Percentiles rank a stretch among this genome's conserved stretches.
These are phyloP conservation scores for Raja brachyura DNA, from an alignment of 2,113 vertebrate genomes.

Conservation along the genomic window DNA sequence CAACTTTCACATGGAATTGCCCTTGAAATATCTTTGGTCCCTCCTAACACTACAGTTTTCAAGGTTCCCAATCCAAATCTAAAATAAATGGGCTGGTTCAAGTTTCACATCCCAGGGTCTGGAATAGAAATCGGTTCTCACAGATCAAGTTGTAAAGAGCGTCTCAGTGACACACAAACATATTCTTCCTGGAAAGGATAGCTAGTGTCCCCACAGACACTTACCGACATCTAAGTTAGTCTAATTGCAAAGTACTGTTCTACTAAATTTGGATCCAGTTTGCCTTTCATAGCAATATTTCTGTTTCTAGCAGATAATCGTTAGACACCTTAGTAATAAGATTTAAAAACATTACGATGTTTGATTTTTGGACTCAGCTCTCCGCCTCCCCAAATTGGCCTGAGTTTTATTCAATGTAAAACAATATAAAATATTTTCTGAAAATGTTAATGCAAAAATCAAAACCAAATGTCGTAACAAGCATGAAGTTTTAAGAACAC, in stretches of 20 bases:
- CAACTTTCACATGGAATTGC: neutral
- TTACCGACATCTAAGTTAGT: neutral
- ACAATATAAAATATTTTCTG: neutral
- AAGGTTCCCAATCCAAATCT: neutral
- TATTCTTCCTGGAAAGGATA: conserved; percentile 25
- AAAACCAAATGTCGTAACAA: neutral
- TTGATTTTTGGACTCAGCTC: neutral
- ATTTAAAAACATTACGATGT: neutral
- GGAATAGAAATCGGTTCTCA: conserved; percentile 10
- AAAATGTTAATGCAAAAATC: neutral
- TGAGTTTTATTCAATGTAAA: neutral
- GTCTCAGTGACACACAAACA: neutral
- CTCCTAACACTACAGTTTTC: neutral
- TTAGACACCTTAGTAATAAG: neutral
- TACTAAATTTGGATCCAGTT: neutral
- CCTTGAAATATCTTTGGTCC: neutral
- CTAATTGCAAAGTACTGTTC: neutral
- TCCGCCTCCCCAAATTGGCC: no score
- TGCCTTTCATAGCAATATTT: neutral
- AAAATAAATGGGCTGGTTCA: neutral
- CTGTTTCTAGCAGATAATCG: neutral
- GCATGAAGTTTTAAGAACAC: neutral
- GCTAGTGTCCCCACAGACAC: neutral
- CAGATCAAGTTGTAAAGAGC: conserved; percentile 1
- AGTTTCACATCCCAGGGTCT: conserved; percentile 13